A percentile compares a stretch with the other conserved stretches of the same genome.
phyloP scores from a whole-genome alignment of 2,797 vertebrate genomes.

The Toxotes lorentzi region DNA sequence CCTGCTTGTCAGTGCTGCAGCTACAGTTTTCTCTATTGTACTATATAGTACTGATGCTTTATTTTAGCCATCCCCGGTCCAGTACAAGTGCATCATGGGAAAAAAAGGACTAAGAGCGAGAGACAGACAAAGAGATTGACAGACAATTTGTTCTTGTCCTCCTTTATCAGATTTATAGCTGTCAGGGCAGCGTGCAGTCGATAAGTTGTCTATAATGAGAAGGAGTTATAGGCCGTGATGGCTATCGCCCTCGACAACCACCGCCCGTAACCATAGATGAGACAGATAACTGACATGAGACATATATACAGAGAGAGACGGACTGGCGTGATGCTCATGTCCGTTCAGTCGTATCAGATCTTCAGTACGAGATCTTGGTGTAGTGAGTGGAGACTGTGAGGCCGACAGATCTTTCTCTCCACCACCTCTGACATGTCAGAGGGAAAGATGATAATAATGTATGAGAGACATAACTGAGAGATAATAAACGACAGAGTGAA shows the following conservation, averaged over 20 bases:
- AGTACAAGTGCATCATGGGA: background rate
- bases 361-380: slow-evolving; percentile 5
- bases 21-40: background rate
- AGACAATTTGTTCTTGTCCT: slow-evolving; percentile 67
- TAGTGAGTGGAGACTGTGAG: slow-evolving; percentile 15
- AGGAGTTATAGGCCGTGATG: slow-evolving; percentile 56
- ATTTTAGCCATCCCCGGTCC: background rate
- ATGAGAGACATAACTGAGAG: slow-evolving; percentile 53
- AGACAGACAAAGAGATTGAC: slow-evolving; percentile 49
- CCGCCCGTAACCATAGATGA: slow-evolving; percentile 50
- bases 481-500: slow-evolving; percentile 20
- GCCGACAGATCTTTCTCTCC: slow-evolving; percentile 46
- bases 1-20: background rate
- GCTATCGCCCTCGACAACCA: slow-evolving; percentile 70
- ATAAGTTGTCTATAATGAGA: slow-evolving; percentile 62
- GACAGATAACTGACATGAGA: slow-evolving; percentile 67
- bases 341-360: slow-evolving; percentile 49
- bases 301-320: slow-evolving; percentile 26
- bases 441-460: slow-evolving; percentile 47
- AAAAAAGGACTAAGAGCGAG: slow-evolving; percentile 12
- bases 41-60: background rate
- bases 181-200: slow-evolving; percentile 42
- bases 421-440: slow-evolving; percentile 43
- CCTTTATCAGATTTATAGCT: slow-evolving; percentile 60
- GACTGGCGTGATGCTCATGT: slow-evolving; percentile 16